These are phyloP conservation scores for Centroberyx gerrardi DNA, from an alignment of 2,797 vertebrate genomes.

Conservation along the genomic window DNA sequence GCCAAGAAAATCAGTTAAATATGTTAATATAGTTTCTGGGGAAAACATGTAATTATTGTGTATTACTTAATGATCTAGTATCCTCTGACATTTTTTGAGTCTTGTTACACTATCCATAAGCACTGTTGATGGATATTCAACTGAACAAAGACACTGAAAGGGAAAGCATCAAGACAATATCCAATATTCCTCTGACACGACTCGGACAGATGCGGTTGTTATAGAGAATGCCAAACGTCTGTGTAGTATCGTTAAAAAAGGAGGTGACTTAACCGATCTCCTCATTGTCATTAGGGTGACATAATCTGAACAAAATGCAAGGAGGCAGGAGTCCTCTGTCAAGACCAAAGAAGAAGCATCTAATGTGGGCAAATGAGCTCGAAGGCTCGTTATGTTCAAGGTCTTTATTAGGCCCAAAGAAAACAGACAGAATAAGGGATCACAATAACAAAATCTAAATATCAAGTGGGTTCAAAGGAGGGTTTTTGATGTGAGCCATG, in stretches of 20 bases:
- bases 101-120: neutral
- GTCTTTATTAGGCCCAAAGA: constrained; percentile 10
- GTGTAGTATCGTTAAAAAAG: constrained; percentile 25
- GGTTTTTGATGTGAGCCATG: constrained; percentile 37
- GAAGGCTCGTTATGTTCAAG: constrained; percentile 25
- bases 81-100: constrained; percentile 36
- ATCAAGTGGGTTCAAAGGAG: constrained; percentile 31
- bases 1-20: no score
- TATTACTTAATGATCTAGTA: neutral
- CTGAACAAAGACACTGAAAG: constrained; percentile 27
- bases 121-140: constrained; percentile 33
- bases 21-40: no score
- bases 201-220: neutral
- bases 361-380: constrained; percentile 30
- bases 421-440: constrained; percentile 10
- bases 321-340: neutral
- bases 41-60: neutral
- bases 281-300: constrained; percentile 37
- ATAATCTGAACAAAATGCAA: constrained; percentile 43
- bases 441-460: constrained; percentile 26
- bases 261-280: constrained; percentile 19
- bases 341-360: constrained; percentile 19
- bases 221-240: constrained; percentile 14
- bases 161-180: neutral
- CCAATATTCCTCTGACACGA: neutral